Percentiles rank a stretch among this genome's conserved stretches.
These are phyloP conservation scores for Elegia similella DNA, from an alignment of 2,888 invertebrate species.

Conservation along the genomic window DNA sequence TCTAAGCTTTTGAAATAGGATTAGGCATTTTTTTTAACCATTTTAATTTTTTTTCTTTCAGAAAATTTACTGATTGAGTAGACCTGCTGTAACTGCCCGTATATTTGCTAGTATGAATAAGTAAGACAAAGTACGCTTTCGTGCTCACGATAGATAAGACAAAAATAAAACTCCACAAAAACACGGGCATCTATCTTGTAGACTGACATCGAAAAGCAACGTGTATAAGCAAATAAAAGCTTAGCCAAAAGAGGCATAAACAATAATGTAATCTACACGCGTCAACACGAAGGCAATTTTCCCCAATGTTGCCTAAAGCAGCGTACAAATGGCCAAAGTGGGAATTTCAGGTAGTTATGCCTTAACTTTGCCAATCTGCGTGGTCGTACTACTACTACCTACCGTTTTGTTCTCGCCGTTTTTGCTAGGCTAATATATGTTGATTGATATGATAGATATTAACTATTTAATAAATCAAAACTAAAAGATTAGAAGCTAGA, in stretches of 20 bases:
- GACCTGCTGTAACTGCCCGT: background rate
- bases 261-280: background rate
- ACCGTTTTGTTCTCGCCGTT: no score
- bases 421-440: no score
- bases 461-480: no score
- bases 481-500: no score
- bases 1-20: no score
- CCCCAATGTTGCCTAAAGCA: background rate
- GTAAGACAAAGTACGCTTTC: background rate
- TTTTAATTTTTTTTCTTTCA: no score
- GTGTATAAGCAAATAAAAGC: background rate
- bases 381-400: no score
- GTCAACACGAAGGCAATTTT: constrained; percentile 4
- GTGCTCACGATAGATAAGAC: background rate
- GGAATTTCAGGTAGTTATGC: no score
- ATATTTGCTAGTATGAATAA: background rate
- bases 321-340: background rate
- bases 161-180: background rate
- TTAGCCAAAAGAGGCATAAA: background rate
- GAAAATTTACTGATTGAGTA: background rate
- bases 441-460: no score
- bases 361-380: no score
- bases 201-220: background rate
- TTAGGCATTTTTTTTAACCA: no score
- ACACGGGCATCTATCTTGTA: background rate